Base-by-base conservation (phyloP, 2,113 vertebrate genomes). In the Panurus biarmicus region DNA sequence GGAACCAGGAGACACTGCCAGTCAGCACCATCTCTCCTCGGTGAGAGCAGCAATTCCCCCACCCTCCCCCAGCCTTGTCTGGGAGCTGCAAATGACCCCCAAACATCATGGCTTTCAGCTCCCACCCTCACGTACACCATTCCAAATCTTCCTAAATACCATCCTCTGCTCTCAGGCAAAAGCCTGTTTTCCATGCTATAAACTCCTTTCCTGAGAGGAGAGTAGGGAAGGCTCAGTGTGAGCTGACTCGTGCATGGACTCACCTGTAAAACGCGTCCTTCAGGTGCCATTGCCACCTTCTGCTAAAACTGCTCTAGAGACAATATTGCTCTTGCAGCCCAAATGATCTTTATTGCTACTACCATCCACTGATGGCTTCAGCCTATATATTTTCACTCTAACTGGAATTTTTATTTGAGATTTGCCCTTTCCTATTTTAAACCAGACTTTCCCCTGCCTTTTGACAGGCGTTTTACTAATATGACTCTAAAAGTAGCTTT, bases 361-460 rank as follows among this genome's bases (percentile, higher is more conserved):
- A 31, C 40, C 42, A 85, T 35, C 60, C 54, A 47, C 64, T 72
- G 65, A 65, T 42, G 38, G 64, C 50, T 85, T 66, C 78, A 93
- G 45, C 70, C 42, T 72, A 7, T 75, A 29, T 57, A 29, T 85
- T 96, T 89, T 56, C 85, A 94, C 24, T 82, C 53, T 82, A 70
- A 61, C n/a, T 85, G 62, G 51, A 88, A 76, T 74, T 70, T 57
- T 66, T 21, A 65, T 57, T 51, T 58, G 47, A 88, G 64, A 86
- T 90, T 81, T 79, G 74, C 26, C 50, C 25, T 87, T 92, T 72
- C n/a, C 47, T 66, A 69, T 73, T 67, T 65, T 47, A 75, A 94
- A 70, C 9, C 35, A 69, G 50, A 62, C 21, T 83, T 95, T 82
- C 10, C 33, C 36, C 50, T 85, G 70, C 17, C 50, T 73, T 89